Evolutionary conservation across 64 coral and sea anemone species (phyloP), one percentile per base, ranked within the genome.

Genomic region (Montipora sp.): DNA sequence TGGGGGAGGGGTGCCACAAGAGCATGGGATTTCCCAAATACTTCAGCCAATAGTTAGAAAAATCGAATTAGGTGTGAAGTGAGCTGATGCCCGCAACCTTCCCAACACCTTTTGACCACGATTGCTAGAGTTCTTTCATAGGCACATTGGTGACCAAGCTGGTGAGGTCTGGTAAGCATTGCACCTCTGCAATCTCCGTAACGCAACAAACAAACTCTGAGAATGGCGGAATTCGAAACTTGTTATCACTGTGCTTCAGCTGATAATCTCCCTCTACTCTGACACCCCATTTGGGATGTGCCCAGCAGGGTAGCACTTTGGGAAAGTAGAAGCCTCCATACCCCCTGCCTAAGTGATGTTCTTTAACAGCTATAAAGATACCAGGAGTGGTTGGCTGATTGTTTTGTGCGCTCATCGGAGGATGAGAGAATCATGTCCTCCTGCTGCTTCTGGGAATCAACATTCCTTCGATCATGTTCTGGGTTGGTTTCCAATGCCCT

Each of bases 321-420:
- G 90, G 69, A 91, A 82, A 47, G 69, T 73, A 73, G 79, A 70
- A 20, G 80, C 70, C 65, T 75, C 23, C 90, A 91, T 91, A 74
- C 90, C 79, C 44, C 83, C 71, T 5, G 80, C 66, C 45, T 74
- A 47, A 80, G 6, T 43, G 55, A 1, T 68, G 55, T 44, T 22
- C 24, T 21, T 79, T 19, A 16, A 5, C 4, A 15, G 61, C 61
- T 15, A 3, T 4, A 13, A 14, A 13, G 7, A 48, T 2, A 14
- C 10, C 6, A 79, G 11, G 49, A 8, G 15, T 45, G 48, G 19
- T 79, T 53, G 77, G 8, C 2, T 8, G 77, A 47, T 55, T 10
- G 5, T 55, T 10, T 10, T 55, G 51, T 55, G 51, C 10, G 51
- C 10, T 10, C 6, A 55, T 55, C 5, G 8, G 43, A 9, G 47